Percentiles rank a stretch among this genome's conserved stretches.
Conservation (phyloP, 2,888 invertebrate species). For the Nemotelus nigrinus region DNA sequence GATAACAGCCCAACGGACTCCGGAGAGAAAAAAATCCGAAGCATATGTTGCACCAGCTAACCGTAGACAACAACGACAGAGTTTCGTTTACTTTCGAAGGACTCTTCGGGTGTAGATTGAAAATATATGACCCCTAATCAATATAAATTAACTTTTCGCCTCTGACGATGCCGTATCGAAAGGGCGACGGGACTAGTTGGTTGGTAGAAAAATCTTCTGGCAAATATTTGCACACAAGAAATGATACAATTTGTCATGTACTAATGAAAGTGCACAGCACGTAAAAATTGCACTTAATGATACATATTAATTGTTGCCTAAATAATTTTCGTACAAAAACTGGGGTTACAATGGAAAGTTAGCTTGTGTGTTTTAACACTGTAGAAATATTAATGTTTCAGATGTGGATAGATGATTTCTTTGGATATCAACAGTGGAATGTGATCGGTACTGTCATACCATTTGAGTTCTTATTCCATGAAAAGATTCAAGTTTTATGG, state of each 20-base stretch:
- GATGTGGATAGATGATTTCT: too few relatives aligned
- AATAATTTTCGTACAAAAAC: too few relatives aligned
- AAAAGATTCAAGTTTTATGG: too few relatives aligned
- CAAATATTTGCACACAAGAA: constrained; percentile 50
- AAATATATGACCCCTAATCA: constrained; percentile 52
- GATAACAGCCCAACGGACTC: neutral
- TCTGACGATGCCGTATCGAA: neutral
- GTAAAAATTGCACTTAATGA: constrained; percentile 16
- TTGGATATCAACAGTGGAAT: too few relatives aligned
- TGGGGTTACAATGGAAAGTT: too few relatives aligned
- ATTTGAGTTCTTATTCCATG: too few relatives aligned
- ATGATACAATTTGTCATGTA: constrained; percentile 49
- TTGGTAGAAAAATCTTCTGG: constrained; percentile 35
- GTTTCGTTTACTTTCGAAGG: constrained; percentile 19
- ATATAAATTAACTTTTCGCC: constrained; percentile 51
- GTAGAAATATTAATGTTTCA: too few relatives aligned
- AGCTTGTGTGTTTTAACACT: too few relatives aligned
- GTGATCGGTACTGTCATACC: too few relatives aligned
- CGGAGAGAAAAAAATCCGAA: constrained; percentile 1
- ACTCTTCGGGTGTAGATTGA: constrained; percentile 47
- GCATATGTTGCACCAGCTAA: constrained; percentile 20
- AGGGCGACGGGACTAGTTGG: neutral
- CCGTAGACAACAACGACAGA: constrained; percentile 2
- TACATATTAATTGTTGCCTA: neutral
- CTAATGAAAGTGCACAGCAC: constrained; percentile 46